Percentiles rank a stretch among this genome's conserved stretches.
Evolutionary conservation across 2,888 invertebrate species (phyloP).

Genomic region (Venusia cambrica): DNA sequence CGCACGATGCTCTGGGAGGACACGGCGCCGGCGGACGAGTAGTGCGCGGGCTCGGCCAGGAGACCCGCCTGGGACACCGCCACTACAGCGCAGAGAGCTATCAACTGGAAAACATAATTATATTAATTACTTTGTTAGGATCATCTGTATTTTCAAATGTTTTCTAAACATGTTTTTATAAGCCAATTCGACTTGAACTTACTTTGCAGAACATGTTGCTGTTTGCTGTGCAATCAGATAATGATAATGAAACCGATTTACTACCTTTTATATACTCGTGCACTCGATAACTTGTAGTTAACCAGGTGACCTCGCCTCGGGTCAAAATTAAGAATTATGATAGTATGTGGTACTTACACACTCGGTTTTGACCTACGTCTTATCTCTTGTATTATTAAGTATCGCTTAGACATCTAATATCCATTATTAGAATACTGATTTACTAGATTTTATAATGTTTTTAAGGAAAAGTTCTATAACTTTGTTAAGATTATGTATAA

Average conservation of each 20-base stretch:
- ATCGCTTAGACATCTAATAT: too few species aligned
- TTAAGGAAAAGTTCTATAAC: too few species aligned
- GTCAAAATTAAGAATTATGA: conserved; percentile 33
- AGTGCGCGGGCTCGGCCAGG: conserved; percentile 54
- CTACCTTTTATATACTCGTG: conserved; percentile 40
- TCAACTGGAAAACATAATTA: conserved; percentile 34
- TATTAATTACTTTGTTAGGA: background rate
- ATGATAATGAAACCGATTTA: conserved; percentile 31
- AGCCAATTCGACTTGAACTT: conserved; percentile 28
- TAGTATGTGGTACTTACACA: conserved; percentile 12
- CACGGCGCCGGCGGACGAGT: conserved; percentile 50
- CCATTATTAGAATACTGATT: too few species aligned
- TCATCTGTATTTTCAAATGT: background rate
- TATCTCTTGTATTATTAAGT: conserved; percentile 25
- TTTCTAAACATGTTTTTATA: too few species aligned
- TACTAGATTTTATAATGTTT: too few species aligned
- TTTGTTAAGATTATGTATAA: too few species aligned
- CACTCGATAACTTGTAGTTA: conserved; percentile 27
- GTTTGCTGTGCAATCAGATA: conserved; percentile 39
- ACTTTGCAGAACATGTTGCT: conserved; percentile 60
- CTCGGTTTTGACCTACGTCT: conserved; percentile 22
- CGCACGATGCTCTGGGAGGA: conserved; percentile 62
- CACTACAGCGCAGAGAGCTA: conserved; percentile 37
- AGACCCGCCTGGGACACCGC: conserved; percentile 45
- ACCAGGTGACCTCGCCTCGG: conserved; percentile 44